A percentile compares a stretch with the other conserved stretches of the same genome.
Conservation (phyloP, 2,113 vertebrate species). For the Scartelaos histophorus region DNA sequence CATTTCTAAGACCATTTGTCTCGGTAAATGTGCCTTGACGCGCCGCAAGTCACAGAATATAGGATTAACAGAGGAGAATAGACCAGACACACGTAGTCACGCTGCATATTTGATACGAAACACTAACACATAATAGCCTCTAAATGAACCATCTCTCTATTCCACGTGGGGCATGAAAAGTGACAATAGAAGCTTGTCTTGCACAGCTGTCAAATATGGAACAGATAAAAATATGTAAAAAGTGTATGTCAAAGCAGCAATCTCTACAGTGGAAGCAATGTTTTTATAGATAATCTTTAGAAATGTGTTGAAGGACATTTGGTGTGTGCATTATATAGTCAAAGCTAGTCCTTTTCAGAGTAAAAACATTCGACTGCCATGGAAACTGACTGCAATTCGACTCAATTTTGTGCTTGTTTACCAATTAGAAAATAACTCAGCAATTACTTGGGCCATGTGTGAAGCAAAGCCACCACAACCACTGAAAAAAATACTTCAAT, state of each 20-base stretch:
- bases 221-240: neutral
- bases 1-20: conserved; percentile 52
- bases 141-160: neutral
- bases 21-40: conserved; percentile 45
- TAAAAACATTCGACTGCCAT: neutral
- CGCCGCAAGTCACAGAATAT: conserved; percentile 40
- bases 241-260: neutral
- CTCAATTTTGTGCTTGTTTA: neutral
- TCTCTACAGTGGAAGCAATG: neutral
- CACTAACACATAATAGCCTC: neutral
- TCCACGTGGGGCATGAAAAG: neutral
- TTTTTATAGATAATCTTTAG: neutral
- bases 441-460: neutral
- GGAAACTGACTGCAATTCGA: neutral
- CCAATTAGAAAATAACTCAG: neutral
- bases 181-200: neutral
- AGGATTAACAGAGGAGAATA: conserved; percentile 39
- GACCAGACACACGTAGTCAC: conserved; percentile 25
- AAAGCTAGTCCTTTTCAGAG: neutral
- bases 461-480: neutral
- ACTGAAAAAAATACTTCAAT: neutral
- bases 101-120: conserved; percentile 12
- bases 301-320: neutral
- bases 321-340: neutral
- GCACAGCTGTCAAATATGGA: conserved; percentile 3